Conservation (phyloP, 2,113 vertebrate species). For the Oenanthe melanoleuca region DNA sequence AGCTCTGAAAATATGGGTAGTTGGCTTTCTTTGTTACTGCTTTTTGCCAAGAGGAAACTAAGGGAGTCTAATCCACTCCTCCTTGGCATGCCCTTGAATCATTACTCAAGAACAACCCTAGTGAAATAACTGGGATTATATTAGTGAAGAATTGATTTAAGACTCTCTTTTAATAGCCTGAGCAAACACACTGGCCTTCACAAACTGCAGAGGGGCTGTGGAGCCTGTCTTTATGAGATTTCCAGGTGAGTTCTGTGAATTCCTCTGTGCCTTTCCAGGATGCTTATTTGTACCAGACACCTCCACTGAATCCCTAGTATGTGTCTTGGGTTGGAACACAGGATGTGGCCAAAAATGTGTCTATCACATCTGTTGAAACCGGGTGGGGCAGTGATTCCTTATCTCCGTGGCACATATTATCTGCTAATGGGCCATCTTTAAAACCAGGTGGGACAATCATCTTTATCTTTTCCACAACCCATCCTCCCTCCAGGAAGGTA, state of each 20-base stretch:
- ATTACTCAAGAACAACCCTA: background rate
- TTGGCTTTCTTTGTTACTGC: conserved; percentile 9
- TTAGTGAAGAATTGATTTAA: background rate
- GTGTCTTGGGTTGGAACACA: too few species aligned
- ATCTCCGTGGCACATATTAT: too few species aligned
- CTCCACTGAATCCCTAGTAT: background rate
- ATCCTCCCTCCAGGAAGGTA: too few species aligned
- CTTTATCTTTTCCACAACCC: too few species aligned
- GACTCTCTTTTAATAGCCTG: background rate
- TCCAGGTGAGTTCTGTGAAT: background rate
- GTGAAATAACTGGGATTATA: conserved; percentile 12
- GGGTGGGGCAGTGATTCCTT: too few species aligned
- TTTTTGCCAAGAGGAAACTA: background rate
- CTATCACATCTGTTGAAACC: too few species aligned
- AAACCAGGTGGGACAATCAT: too few species aligned
- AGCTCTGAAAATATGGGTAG: background rate
- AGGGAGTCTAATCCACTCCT: background rate
- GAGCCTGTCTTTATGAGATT: background rate
- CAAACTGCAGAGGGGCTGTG: background rate
- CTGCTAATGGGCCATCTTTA: too few species aligned
- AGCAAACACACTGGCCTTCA: background rate
- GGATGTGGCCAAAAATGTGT: too few species aligned
- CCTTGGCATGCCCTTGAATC: background rate
- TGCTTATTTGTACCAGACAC: background rate
- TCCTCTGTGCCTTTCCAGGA: background rate